Conservation (phyloP, 2,888 invertebrate species). For the Tenthredo amoena region DNA sequence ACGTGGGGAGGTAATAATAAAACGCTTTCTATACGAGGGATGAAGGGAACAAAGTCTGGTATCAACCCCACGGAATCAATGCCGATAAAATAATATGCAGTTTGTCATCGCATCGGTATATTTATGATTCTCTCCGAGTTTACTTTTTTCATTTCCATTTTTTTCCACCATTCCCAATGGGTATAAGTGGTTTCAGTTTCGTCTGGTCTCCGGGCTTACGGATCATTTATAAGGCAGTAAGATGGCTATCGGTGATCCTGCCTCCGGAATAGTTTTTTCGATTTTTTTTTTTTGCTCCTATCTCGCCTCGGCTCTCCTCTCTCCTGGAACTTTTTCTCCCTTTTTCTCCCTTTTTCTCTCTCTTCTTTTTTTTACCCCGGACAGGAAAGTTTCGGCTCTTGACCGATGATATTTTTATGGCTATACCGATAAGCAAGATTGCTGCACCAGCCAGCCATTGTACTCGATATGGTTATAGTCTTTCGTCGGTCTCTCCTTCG, state of each 20-base stretch:
- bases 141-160: neutral
- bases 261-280: constrained; percentile 60
- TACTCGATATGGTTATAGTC: constrained; percentile 30
- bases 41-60: neutral
- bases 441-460: constrained; percentile 31
- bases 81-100: neutral
- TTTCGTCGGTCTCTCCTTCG: neutral
- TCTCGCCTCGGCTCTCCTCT: neutral
- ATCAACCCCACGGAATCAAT: neutral
- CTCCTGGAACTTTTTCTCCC: neutral
- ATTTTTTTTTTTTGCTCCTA: constrained; percentile 32
- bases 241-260: constrained; percentile 62
- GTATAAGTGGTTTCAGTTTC: constrained; percentile 30
- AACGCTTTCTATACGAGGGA: neutral
- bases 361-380: constrained; percentile 36
- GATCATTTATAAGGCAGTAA: constrained; percentile 66
- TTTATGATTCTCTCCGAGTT: neutral
- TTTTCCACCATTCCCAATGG: neutral
- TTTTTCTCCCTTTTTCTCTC: constrained; percentile 36
- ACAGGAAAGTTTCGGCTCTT: constrained; percentile 55
- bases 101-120: neutral
- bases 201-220: constrained; percentile 43
- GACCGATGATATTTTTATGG: constrained; percentile 66
- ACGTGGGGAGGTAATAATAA: neutral
- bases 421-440: constrained; percentile 62